These are phyloP conservation scores for Callospermophilus lateralis DNA, from an alignment of 2,113 vertebrate genomes.

Conservation along the genomic window DNA sequence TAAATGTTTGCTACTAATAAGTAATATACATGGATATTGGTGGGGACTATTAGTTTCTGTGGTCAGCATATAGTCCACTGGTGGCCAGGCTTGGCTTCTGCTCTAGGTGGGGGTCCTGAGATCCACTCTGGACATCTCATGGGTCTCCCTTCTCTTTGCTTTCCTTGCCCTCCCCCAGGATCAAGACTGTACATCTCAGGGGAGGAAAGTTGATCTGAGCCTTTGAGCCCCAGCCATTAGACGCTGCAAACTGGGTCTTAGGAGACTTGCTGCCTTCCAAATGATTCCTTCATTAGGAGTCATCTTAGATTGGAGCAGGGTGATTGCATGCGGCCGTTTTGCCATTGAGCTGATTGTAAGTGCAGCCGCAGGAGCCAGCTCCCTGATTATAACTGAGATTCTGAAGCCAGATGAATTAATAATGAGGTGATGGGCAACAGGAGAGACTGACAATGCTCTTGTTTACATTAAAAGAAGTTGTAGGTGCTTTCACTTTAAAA, in stretches of 20 bases:
- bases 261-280: neutral
- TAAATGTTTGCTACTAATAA: constrained; percentile 14
- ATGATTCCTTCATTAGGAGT: constrained; percentile 69
- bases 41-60: neutral
- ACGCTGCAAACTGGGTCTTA: neutral
- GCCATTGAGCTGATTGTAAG: constrained; percentile 75
- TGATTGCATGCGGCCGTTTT: constrained; percentile 66
- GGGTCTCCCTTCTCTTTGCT: neutral
- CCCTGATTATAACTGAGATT: constrained; percentile 80
- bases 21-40: neutral
- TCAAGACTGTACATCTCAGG: neutral
- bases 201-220: neutral
- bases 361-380: constrained; percentile 57
- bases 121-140: neutral
- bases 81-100: neutral
- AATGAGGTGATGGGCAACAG: constrained; percentile 68
- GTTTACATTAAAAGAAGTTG: constrained; percentile 76
- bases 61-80: neutral
- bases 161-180: neutral
- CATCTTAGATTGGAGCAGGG: constrained; percentile 38
- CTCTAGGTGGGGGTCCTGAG: neutral
- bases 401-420: constrained; percentile 78
- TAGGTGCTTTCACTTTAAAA: constrained; percentile 64
- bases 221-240: neutral
- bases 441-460: constrained; percentile 63